Base-by-base conservation (phyloP, 2,797 vertebrate genomes). In the Hephaestus fuliginosus region DNA sequence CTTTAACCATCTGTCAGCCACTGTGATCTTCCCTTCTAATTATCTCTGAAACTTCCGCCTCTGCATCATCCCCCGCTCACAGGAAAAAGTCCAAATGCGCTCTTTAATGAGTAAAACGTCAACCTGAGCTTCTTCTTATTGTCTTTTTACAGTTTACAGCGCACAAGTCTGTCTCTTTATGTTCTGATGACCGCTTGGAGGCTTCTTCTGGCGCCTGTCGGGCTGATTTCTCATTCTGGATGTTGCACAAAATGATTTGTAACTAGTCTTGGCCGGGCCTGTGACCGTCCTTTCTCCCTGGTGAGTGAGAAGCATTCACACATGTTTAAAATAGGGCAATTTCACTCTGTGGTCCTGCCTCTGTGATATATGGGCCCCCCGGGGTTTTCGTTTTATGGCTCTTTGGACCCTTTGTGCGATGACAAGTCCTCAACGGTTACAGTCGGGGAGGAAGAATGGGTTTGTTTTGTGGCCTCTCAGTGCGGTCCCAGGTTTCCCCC, bases 251-350 rank as follows among this genome's bases (percentile, higher is more conserved):
- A 57, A 80, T 86, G 82, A 86, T 91, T 90, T 90, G 81, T 78
- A 60, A 84, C 78, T 44, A 10, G 78, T 84, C 86, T 63, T 70
- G 25, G 57, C 76, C 77, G 60, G 74, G 75, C 70, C 81, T 85
- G 76, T 90, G 84, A 88, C 87, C 20, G 67, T 86, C 87, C 76
- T 33, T 56, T 90, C 78, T 94, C 92, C 88, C 90, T 81, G 88
- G 90, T 88, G 91, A 93, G 57, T 78, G 5, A 78, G 56, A 92
- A 83, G 85, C 84, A 89, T 93, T 90, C 80, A 75, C 86, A 86
- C 85, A 86, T 92, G 88, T 92, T 90, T 88, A 89, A 92, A 92
- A 93, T 83, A 83, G 88, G 86, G 76, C 71, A 75, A 46, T 84
- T 87, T 81, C 67, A 53, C 76, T 84, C 78, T 70, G 82, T 74